Evolutionary conservation across 2,888 invertebrate species (phyloP), one percentile per base, ranked within the genome.

Genomic region (Bombylius discolor): DNA sequence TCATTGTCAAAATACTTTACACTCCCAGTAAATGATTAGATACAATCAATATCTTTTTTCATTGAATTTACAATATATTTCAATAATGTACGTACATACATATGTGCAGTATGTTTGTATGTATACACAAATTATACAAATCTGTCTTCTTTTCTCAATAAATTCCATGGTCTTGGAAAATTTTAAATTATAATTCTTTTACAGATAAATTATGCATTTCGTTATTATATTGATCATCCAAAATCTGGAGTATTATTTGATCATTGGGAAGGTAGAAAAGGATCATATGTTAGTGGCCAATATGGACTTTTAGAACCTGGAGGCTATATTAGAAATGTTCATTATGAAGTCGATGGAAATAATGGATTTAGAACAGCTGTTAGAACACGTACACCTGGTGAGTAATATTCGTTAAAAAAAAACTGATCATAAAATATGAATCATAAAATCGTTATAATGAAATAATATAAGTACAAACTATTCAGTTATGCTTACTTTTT

Each of bases 291-390:
- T 11, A 61, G 52, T 36, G 71, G 71, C 11, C 64, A 66, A 36
- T 68, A 70, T 64, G 68, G 67, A 47, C 62, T 71, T 42, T 60
- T 71, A 31, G 70, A 72, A 58, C 68, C 68, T 9, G 67, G 63
- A 48, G 72, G 71, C n/a, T 65, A 65, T 58, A 64, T 70, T 36
- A 65, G 70, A 44, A 66, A 67, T 60, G 68, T 72, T 1, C 67
- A 68, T 59, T 70, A 69, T 58, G 67, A 69, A 60, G 69, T 69
- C 11, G 62, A 66, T 52, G 67, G 66, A 1, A 61, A 67, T 47
- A 66, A 62, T 52, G 68, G 68, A 9, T 69, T 68, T 56, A 63
- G 63, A 52, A 68, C 67, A 54, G 66, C 67, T 11, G 66, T 72
- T 23, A 65, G 64, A 61, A 72, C 67, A 31, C 63, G 66, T 39